Evolutionary conservation across 2,797 vertebrate genomes (phyloP).

Genomic region (Muscicapa striata): DNA sequence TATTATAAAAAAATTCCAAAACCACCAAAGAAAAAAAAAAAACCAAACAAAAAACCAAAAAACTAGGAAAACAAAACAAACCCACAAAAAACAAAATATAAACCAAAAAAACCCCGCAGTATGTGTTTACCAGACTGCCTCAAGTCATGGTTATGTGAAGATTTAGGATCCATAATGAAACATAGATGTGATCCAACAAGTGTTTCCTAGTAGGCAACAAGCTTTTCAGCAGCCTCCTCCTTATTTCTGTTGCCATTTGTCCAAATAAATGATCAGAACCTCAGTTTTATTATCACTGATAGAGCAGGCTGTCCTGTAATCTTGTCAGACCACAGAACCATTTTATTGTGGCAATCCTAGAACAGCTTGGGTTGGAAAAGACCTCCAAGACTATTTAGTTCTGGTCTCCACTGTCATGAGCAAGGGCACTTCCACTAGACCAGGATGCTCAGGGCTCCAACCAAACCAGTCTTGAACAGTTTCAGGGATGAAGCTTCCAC

Average conservation of each 20-base stretch:
- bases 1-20: not conserved
- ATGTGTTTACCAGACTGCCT: not conserved
- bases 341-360: not conserved
- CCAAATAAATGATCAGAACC: not conserved
- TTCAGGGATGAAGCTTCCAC: not conserved
- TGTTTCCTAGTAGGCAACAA: not conserved
- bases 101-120: rapidly evolving
- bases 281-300: not conserved
- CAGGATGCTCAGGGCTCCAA: not conserved
- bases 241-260: not conserved
- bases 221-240: not conserved
- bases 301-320: not conserved
- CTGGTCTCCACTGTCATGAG: not conserved
- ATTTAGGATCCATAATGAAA: not conserved
- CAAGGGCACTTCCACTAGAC: not conserved
- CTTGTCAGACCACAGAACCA: not conserved
- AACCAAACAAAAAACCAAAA: not conserved
- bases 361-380: not conserved
- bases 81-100: not conserved
- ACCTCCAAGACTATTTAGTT: not conserved
- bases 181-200: not conserved
- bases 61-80: not conserved
- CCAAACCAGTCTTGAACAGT: not conserved
- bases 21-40: not conserved
- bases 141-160: not conserved